Conservation (phyloP, 2,888 invertebrate genomes). For the Rhopalosiphum nymphaeae region DNA sequence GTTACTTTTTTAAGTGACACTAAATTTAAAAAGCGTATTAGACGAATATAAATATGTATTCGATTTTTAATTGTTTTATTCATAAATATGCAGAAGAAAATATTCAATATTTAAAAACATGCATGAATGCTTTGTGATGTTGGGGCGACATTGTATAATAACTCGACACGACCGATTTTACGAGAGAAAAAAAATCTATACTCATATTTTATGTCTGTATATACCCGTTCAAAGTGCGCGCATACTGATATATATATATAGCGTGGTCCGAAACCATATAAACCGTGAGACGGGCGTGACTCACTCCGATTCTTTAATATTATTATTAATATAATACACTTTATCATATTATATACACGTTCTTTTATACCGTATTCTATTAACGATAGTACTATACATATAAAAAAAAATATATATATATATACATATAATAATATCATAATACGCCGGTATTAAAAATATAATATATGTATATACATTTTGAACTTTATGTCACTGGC, state of each 20-base stretch:
- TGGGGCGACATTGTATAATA: not conserved
- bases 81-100: no score
- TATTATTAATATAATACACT: conserved; percentile 12
- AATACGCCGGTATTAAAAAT: not conserved
- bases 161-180: not conserved
- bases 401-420: not conserved
- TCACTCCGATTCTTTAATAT: conserved; percentile 2
- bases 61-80: no score
- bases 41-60: no score
- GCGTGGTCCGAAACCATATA: conserved; percentile 6
- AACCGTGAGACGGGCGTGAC: not conserved
- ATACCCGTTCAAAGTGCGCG: not conserved
- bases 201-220: not conserved
- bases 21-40: no score
- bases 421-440: not conserved
- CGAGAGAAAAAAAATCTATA: conserved; percentile 18
- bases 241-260: not conserved
- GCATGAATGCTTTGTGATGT: no score
- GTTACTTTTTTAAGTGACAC: no score
- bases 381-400: not conserved
- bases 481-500: not conserved
- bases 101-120: no score
- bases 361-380: not conserved
- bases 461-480: not conserved
- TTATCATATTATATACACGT: not conserved